A percentile compares a stretch with the other conserved stretches of the same genome.
These are phyloP conservation scores for Liasis olivaceus DNA, from an alignment of 2,797 vertebrate genomes.

Conservation along the genomic window DNA sequence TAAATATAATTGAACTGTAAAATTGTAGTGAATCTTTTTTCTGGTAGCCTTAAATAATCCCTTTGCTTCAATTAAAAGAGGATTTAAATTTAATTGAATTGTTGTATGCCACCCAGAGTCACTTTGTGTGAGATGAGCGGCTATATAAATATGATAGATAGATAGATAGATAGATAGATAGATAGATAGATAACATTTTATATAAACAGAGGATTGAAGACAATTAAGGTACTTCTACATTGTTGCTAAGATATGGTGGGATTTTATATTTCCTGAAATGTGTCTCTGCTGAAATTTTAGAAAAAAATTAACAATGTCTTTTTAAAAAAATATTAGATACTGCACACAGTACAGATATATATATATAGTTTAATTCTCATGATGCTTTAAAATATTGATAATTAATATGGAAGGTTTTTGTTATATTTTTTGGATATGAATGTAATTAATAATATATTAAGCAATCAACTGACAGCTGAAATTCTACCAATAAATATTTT, in stretches of 20 bases:
- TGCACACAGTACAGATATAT: not conserved
- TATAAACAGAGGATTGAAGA: conserved; percentile 73
- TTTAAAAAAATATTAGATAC: not conserved
- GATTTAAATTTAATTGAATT: conserved; percentile 49
- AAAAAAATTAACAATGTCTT: conserved; percentile 42
- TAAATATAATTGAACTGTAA: conserved; percentile 4
- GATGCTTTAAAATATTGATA: not conserved
- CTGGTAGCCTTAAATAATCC: conserved; percentile 61
- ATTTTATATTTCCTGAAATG: conserved; percentile 64
- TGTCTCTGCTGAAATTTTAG: conserved; percentile 47
- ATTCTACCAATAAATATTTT: not conserved
- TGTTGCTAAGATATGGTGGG: conserved; percentile 45
- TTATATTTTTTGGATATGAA: not conserved
- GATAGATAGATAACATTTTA: no score
- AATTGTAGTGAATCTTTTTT: conserved; percentile 55
- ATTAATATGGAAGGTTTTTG: not conserved
- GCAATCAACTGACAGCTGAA: not conserved
- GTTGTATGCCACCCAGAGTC: no score
- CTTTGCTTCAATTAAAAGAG: conserved; percentile 74
- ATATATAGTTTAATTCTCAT: not conserved
- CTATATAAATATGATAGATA: no score
- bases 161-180: no score
- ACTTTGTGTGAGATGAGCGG: no score
- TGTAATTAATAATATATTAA: conserved; percentile 26
- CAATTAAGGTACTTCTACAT: conserved; percentile 64